Evolutionary conservation across 2,888 invertebrate genomes (phyloP), one percentile per base, ranked within the genome.

Genomic region (Dorcus hopei): DNA sequence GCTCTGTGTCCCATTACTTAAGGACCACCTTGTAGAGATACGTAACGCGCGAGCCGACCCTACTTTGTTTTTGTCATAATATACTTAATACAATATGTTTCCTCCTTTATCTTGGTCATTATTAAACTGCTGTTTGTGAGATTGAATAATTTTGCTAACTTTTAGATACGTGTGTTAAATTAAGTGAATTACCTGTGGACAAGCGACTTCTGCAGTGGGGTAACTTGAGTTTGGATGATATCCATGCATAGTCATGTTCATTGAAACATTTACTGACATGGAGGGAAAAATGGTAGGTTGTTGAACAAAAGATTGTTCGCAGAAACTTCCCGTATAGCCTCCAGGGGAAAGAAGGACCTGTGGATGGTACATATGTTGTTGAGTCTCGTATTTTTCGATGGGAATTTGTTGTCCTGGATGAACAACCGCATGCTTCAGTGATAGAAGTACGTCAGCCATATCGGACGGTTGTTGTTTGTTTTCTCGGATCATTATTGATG

Each of bases 231-330:
- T 80, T 67, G 71, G 79, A 72, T 84, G 84, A 68, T 88, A 88
- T 2, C 88, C 88, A 65, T 94, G 94, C 90, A 96, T 95, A 57
- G 96, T 96, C 96, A 97, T 97, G 77, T 95, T 96, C 96, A 97
- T 97, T 68, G 92, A 93, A 0, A 97, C 95, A 74, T 97, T 97
- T 65, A 97, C 95, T 72, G 93, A 94, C 96, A 97, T 96, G 71
- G 94, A 91, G 9, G 65, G 61, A 76, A 93, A 93, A 64, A 90
- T 83, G 0, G 87, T 77, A 3, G 76, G 80, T 59, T 75, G 76
- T 41, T 73, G 75, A 6, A 65, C 4, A 54, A 73, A 74, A n/a
- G 63, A 52, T 65, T 77, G 75, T 11, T 76, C 75, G 58, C 75
- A 74, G 14, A 74, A 63, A 9, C 65, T 61, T 3, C 72, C 70